These are phyloP conservation scores for Pocillopora damicornis DNA, from an alignment of 64 coral and sea anemone species.

Conservation along the genomic window DNA sequence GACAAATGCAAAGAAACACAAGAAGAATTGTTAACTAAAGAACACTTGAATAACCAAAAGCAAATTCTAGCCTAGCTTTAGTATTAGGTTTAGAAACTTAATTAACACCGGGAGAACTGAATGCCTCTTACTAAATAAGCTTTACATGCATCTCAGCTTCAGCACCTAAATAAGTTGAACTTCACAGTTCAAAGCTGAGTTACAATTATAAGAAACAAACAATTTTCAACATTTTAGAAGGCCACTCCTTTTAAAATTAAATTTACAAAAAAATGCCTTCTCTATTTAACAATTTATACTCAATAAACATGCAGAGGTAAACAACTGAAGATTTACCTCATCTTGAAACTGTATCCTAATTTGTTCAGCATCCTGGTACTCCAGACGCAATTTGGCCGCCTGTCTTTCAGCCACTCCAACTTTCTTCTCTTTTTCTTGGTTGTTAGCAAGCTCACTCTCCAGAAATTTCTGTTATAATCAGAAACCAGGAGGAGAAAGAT, in stretches of 20 bases:
- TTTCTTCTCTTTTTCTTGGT: constrained; percentile 98
- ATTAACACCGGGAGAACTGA: no score
- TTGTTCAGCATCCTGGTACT: constrained; percentile 92
- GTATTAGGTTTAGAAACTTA: no score
- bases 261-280: no score
- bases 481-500: neutral
- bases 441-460: constrained; percentile 93
- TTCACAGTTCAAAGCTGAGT: no score
- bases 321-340: constrained; percentile 64
- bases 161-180: no score
- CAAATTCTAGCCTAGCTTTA: no score
- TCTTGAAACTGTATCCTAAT: constrained; percentile 92
- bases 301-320: neutral
- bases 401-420: constrained; percentile 83
- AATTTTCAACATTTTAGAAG: no score
- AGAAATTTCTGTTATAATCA: constrained; percentile 74
- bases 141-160: no score
- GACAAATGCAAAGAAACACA: neutral
- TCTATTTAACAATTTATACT: no score
- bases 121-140: no score
- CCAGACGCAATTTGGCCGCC: constrained; percentile 84
- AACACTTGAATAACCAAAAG: neutral
- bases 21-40: neutral
- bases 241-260: no score
- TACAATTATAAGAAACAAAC: no score